Percentiles rank a stretch among this genome's conserved stretches.
Evolutionary conservation across 2,888 invertebrate species (phyloP).

Genomic region (Oscheius sp.): DNA sequence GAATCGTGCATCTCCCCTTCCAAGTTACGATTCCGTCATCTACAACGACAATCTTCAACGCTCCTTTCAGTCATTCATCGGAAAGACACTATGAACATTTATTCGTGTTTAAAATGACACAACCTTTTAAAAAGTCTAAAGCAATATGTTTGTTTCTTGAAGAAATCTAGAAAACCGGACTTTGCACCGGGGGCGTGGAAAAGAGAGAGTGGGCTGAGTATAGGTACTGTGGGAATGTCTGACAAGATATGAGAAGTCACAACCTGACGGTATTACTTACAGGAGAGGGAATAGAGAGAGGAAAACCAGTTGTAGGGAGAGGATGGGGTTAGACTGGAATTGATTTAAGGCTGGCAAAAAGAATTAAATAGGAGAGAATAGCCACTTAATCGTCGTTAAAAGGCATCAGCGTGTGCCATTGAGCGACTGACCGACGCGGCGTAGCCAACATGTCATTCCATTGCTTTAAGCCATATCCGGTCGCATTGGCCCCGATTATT

Average conservation of each 20-base stretch:
- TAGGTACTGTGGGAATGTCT: background rate
- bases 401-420: slow-evolving; percentile 99
- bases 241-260: slow-evolving; percentile 11
- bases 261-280: slow-evolving; percentile 28
- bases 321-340: background rate
- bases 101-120: too few species aligned
- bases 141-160: background rate
- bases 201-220: background rate
- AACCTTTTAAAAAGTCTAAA: too few species aligned
- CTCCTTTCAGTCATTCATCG: background rate
- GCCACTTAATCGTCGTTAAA: slow-evolving; percentile 80
- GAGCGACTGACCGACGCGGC: slow-evolving; percentile 97
- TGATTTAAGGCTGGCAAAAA: background rate
- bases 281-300: background rate
- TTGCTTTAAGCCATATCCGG: slow-evolving; percentile 80
- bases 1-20: slow-evolving; percentile 13
- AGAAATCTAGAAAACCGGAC: background rate
- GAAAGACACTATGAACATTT: too few species aligned
- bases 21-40: slow-evolving; percentile 13
- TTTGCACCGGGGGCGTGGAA: background rate
- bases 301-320: slow-evolving; percentile 8
- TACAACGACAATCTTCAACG: background rate
- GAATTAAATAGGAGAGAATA: background rate
- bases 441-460: slow-evolving; percentile 99
- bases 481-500: slow-evolving; percentile 94